Conservation (phyloP, 2,797 vertebrate genomes). For the Enteromius trimaculatus region DNA sequence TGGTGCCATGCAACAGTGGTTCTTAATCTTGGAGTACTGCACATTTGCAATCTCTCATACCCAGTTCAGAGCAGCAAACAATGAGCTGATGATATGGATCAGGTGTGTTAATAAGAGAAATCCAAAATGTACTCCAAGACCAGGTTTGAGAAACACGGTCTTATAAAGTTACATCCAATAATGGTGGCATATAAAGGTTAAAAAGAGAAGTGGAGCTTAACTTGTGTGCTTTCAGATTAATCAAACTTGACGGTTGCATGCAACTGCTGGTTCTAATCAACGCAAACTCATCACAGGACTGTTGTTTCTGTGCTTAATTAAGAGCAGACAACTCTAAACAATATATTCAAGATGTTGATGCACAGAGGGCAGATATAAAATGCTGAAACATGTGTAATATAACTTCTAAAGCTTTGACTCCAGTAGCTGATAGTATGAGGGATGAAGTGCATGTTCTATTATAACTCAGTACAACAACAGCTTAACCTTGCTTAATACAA, state of each 20-base stretch:
- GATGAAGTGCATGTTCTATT: background rate
- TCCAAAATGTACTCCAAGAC: background rate
- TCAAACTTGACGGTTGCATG: background rate
- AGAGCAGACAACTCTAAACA: slow-evolving; percentile 10
- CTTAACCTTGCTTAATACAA: background rate
- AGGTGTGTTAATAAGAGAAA: background rate
- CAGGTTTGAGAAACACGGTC: background rate
- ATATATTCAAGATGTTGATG: slow-evolving; percentile 26
- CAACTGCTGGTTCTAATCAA: slow-evolving; percentile 16
- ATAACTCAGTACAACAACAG: background rate
- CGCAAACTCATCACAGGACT: background rate
- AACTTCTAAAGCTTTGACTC: background rate
- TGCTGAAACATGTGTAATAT: background rate
- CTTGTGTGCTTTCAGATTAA: background rate
- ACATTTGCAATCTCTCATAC: background rate
- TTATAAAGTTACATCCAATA: background rate
- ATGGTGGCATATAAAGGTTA: background rate
- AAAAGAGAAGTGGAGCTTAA: background rate
- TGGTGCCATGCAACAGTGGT: background rate
- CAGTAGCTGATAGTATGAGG: background rate
- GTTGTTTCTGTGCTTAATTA: slow-evolving; percentile 32
- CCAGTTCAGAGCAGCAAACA: background rate
- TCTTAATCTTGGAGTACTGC: background rate
- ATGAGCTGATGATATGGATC: background rate
- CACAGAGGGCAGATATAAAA: background rate